These are phyloP conservation scores for Oncorhynchus mykiss DNA, from an alignment of 2,113 vertebrate genomes.

Conservation along the genomic window DNA sequence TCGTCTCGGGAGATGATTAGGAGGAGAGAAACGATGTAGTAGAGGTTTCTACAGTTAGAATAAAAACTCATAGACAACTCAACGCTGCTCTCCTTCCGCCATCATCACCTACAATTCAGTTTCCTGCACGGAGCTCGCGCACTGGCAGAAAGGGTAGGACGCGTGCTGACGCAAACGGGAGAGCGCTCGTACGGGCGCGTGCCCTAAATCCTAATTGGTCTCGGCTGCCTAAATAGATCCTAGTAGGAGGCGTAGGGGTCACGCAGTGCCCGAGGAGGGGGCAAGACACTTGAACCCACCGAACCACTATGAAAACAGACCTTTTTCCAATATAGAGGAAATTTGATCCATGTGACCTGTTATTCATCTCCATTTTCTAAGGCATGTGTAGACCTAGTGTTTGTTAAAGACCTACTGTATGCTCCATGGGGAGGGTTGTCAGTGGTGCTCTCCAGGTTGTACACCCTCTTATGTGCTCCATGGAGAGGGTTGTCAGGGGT, in stretches of 20 bases:
- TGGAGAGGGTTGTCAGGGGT: too few relatives aligned
- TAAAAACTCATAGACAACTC: constrained; percentile 71
- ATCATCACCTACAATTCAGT: constrained; percentile 80
- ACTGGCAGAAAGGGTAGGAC: constrained; percentile 58
- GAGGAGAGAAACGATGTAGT: constrained; percentile 61
- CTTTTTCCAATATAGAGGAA: too few relatives aligned
- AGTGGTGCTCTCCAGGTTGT: too few relatives aligned
- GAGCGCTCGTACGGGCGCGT: constrained; percentile 68
- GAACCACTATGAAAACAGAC: too few relatives aligned
- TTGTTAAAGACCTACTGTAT: too few relatives aligned
- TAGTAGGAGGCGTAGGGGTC: too few relatives aligned
- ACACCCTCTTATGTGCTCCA: too few relatives aligned
- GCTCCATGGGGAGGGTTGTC: too few relatives aligned
- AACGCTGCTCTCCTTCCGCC: constrained; percentile 78
- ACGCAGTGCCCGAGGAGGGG: too few relatives aligned
- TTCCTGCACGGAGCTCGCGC: constrained; percentile 76
- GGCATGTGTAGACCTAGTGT: too few relatives aligned
- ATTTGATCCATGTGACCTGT: too few relatives aligned
- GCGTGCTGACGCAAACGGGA: constrained; percentile 71
- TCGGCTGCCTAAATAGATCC: background rate
- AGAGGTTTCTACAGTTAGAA: constrained; percentile 61
- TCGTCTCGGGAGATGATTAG: constrained; percentile 61
- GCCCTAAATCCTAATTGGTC: constrained; percentile 29
- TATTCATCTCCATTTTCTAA: too few relatives aligned
- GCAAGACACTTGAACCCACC: background rate